Evolutionary conservation across 2,888 invertebrate species (phyloP).

Genomic region (Chrysomela aeneicollis): DNA sequence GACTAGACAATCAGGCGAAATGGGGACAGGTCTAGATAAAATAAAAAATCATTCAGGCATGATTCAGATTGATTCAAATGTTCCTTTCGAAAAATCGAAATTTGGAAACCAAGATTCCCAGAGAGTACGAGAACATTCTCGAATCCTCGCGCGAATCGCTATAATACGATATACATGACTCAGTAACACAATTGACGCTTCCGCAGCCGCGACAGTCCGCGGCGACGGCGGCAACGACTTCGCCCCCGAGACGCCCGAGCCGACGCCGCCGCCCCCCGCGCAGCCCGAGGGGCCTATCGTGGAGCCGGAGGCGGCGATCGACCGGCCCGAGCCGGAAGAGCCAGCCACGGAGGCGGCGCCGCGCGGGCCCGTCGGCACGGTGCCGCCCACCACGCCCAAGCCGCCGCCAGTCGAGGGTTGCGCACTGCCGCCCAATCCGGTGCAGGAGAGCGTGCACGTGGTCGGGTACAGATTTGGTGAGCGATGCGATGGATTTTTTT

Average conservation of each 20-base stretch:
- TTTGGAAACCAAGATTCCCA: no score
- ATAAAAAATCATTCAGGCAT: no score
- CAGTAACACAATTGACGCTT: no score
- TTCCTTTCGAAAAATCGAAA: no score
- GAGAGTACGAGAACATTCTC: no score
- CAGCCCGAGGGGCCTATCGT: not conserved
- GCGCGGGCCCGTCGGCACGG: constrained; percentile 56
- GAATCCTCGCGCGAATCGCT: no score
- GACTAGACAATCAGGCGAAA: no score
- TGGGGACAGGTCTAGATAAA: no score
- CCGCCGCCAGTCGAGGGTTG: constrained; percentile 60
- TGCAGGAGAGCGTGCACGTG: constrained; percentile 54
- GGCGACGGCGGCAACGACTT: constrained; percentile 37
- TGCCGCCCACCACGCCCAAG: constrained; percentile 45
- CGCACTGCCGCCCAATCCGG: constrained; percentile 66
- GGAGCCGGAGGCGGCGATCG: not conserved
- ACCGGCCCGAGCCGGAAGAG: constrained; percentile 7
- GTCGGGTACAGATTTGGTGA: constrained; percentile 65
- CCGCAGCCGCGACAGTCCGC: constrained; percentile 22
- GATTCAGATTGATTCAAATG: no score
- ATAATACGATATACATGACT: no score
- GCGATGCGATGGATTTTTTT: no score
- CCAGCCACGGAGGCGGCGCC: constrained; percentile 43
- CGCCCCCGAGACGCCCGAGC: constrained; percentile 11
- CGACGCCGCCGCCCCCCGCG: not conserved